Base-by-base conservation (phyloP, 2,113 vertebrate genomes). In the Noctilio leporinus region DNA sequence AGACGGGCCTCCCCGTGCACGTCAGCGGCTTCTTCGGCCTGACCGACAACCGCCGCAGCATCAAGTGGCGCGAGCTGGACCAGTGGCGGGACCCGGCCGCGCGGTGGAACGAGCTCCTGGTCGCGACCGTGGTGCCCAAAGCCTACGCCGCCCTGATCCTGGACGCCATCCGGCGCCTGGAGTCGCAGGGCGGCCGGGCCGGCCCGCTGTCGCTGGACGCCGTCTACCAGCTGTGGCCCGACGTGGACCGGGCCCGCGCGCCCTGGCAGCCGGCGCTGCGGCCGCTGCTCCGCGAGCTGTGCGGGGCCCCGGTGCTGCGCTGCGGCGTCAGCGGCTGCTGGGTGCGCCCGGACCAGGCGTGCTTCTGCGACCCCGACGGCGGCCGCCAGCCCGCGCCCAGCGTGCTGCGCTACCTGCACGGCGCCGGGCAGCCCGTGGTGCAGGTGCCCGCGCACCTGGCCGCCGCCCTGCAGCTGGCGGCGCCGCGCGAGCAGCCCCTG, bases 11-110 rank as follows among this genome's bases (percentile, higher is more conserved):
- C 83, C 99, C 99, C 0, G 99, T 99, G 96, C 99, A 99, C n/a
- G 98, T 99, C 93, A 99, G 99, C 35, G 99, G 99, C 40, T 99
- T 99, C 98, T 99, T 99, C 82, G 99, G 99, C 76, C 98, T 99
- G 93, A 99, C 99, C 2, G 99, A 99, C 98, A 99, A 99, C 91
- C 99, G 99, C 14, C 98, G 99, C 89, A 99, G 99, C 98, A 99
- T 99, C 85, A 99, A 99, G 91, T 99, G 99, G 99, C 97, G 99
- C 45, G 99, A 99, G 77, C 67, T 99, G 97, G 99, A 99, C 98
- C 99, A 99, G 38, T 99, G 99, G 99, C 98, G 99, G 96, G 99
- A 99, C 96, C 99, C 99, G 1, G 99, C 99, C 2, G 99, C 99
- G 76, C 95, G 99, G 86, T 99, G 99, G 99, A 99, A 99, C 94